Evolutionary conservation across 2,113 vertebrate species (phyloP), one percentile per base, ranked within the genome.

Genomic region (Pelodiscus sinensis): DNA sequence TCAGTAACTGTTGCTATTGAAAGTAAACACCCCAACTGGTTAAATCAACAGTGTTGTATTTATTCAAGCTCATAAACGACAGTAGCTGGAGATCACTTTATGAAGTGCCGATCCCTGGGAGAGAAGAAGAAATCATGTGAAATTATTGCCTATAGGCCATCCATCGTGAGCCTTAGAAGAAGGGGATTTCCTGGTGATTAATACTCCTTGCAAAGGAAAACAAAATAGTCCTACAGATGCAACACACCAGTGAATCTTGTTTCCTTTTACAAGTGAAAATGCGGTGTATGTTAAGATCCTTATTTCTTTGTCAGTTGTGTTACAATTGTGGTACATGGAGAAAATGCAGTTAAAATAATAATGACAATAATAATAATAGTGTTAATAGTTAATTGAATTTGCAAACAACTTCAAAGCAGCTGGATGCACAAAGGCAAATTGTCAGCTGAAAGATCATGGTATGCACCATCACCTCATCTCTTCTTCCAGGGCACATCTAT

Each of bases 41-140:
- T 96, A 96, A 96, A 94, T 96, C 97, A 97, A 94, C 96, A 96
- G 87, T 0, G 10, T 92, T 96, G 94, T 95, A 97, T 95, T 94
- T 97, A 96, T 96, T 97, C 97, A 97, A 96, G 95, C 97, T 96
- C 91, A 82, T 97, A 97, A 97, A 97, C 97, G 96, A 94, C 92
- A 88, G 96, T 97, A 97, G 96, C 97, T 96, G 93, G 81, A 73
- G 93, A 96, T 97, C 92, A 85, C 94, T 97, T 97, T 97, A 97
- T 97, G 96, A 97, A 68, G 94, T 96, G 97, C 92, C 95, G 97
- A 51, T 84, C 87, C 94, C 94, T 84, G 86, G 94, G 96, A 97
- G 96, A 95, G 97, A 93, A 92, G 90, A 92, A 93, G 95, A 84
- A 95, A 81, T 95, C 94, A 80, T 85, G 94, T 95, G 95, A 95